phyloP scores from a whole-genome alignment of 1,140 invertebrate species.

The Tigriopus japonicus region DNA sequence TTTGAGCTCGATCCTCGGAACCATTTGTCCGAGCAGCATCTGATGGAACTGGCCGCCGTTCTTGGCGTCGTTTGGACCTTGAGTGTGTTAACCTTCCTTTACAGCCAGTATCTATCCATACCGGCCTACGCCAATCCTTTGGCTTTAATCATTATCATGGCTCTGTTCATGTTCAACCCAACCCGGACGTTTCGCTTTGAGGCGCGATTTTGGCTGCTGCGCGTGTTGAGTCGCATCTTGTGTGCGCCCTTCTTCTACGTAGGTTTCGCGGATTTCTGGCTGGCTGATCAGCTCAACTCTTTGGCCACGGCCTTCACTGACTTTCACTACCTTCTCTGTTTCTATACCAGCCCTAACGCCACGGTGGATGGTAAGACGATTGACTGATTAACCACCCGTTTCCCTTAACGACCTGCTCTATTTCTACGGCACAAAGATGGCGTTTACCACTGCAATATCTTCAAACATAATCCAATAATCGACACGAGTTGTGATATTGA shows the following conservation, averaged over 20 bases:
- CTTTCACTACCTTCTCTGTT: slow-evolving; percentile 58
- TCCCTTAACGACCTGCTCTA: too few relatives aligned
- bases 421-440: too few relatives aligned
- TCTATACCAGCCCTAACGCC: slow-evolving; percentile 16
- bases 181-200: slow-evolving; percentile 77
- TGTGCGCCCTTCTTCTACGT: slow-evolving; percentile 87
- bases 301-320: slow-evolving; percentile 72
- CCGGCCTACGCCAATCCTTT: slow-evolving; percentile 79
- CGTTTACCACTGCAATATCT: too few relatives aligned
- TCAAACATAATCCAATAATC: too few relatives aligned
- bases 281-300: slow-evolving; percentile 95
- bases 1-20: slow-evolving; percentile 96
- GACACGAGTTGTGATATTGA: too few relatives aligned
- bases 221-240: slow-evolving; percentile 46
- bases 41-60: slow-evolving; percentile 87
- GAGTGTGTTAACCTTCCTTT: slow-evolving; percentile 48
- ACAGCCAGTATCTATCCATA: slow-evolving; percentile 54
- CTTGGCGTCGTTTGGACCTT: slow-evolving; percentile 88
- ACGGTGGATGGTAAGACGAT: background rate
- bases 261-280: slow-evolving; percentile 97
- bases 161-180: slow-evolving; percentile 77
- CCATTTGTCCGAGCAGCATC: slow-evolving; percentile 79
- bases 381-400: too few relatives aligned
- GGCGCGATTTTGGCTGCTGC: slow-evolving; percentile 33
- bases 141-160: slow-evolving; percentile 61